A percentile compares a stretch with the other conserved stretches of the same genome.
phyloP scores from a whole-genome alignment of 2,113 vertebrate species.

The Taurulus bubalis region DNA sequence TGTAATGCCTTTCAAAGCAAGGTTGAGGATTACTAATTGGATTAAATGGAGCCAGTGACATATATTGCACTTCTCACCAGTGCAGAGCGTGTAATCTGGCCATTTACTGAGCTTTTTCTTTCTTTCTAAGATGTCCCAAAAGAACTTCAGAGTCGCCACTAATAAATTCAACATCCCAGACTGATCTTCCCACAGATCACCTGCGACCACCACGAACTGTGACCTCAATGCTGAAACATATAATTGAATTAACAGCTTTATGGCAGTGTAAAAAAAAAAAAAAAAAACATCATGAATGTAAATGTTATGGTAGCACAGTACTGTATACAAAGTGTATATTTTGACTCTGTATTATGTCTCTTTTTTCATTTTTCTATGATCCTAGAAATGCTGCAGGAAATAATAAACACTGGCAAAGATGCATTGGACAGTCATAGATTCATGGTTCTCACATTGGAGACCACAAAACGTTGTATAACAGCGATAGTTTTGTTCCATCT shows the following conservation, averaged over 20 bases:
- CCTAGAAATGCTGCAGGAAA: background rate
- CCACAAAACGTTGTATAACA: background rate
- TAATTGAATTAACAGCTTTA: background rate
- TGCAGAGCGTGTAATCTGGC: conserved; percentile 37
- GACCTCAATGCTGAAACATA: no score
- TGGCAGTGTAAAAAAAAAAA: background rate
- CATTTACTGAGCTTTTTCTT: background rate
- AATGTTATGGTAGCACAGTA: background rate
- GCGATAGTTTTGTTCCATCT: conserved; percentile 3
- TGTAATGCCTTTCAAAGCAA: conserved; percentile 62
- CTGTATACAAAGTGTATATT: background rate
- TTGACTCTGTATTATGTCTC: background rate
- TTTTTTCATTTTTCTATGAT: background rate
- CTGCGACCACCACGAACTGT: background rate
- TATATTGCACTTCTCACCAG: conserved; percentile 57
- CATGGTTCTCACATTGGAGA: background rate
- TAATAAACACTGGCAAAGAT: background rate
- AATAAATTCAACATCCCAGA: background rate
- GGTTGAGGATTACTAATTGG: conserved; percentile 71
- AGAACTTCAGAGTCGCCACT: background rate
- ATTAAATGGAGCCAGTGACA: conserved; percentile 69
- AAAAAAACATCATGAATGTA: background rate
- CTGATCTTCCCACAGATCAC: conserved; percentile 21
- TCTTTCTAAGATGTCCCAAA: background rate
- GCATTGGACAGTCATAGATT: background rate